phyloP scores from a whole-genome alignment of 2,888 invertebrate genomes.

The Nomada fucata region DNA sequence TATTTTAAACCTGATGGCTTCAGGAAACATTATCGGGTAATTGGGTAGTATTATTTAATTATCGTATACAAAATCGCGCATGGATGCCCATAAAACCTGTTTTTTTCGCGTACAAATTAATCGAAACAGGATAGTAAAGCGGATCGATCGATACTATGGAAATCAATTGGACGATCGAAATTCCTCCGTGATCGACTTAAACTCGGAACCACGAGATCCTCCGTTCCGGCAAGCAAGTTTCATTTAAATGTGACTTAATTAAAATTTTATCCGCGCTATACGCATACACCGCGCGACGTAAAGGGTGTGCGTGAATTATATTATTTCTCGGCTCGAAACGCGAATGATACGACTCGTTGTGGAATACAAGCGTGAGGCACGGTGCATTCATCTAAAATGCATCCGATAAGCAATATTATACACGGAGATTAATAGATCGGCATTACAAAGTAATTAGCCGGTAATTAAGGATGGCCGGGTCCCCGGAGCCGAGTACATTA shows the following conservation, averaged over 20 bases:
- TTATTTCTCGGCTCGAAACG: background rate
- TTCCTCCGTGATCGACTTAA: no score
- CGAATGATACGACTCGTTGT: slow-evolving; percentile 31
- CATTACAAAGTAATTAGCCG: slow-evolving; percentile 59
- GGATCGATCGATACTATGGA: no score
- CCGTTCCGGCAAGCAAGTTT: no score
- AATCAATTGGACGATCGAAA: no score
- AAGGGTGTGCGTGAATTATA: no score
- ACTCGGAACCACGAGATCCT: no score
- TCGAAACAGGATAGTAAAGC: no score
- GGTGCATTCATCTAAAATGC: slow-evolving; percentile 18
- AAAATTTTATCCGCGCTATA: no score
- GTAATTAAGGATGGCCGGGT: slow-evolving; percentile 46
- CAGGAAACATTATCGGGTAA: slow-evolving; percentile 1
- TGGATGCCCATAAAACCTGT: background rate
- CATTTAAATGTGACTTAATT: no score
- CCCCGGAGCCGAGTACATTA: slow-evolving; percentile 39
- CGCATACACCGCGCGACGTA: no score
- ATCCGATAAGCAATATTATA: slow-evolving; percentile 47
- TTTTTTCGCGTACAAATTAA: no score
- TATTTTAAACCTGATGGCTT: background rate
- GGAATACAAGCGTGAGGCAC: slow-evolving; percentile 24
- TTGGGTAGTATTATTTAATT: background rate
- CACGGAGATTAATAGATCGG: slow-evolving; percentile 57
- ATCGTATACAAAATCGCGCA: background rate